These are phyloP conservation scores for Galeopterus variegatus DNA, from an alignment of 2,113 vertebrate genomes.

Conservation along the genomic window DNA sequence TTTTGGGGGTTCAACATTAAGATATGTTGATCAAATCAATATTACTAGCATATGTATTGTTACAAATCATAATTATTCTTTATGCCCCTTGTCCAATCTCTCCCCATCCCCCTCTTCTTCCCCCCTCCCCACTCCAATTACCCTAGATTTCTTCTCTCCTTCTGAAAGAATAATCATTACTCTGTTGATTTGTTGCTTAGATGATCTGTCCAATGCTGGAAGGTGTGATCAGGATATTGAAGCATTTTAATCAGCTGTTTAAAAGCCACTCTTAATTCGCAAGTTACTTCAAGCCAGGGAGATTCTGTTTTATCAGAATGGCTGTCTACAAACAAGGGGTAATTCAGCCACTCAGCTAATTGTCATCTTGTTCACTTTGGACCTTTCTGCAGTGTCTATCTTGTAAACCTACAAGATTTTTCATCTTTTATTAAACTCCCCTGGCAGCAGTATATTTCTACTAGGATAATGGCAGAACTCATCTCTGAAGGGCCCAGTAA, in stretches of 20 bases:
- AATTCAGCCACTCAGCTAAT: slow-evolving; percentile 60
- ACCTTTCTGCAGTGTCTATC: background rate
- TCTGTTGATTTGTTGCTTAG: too few relatives aligned
- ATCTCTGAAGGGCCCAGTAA: slow-evolving; percentile 52
- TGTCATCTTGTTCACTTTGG: slow-evolving; percentile 40
- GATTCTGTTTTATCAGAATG: slow-evolving; percentile 53
- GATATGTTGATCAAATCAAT: too few relatives aligned
- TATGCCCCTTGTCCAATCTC: too few relatives aligned
- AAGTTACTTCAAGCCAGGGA: slow-evolving; percentile 20
- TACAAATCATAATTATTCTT: too few relatives aligned
- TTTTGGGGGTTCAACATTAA: too few relatives aligned
- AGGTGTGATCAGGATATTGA: background rate
- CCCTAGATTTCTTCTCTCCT: too few relatives aligned
- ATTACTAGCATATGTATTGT: too few relatives aligned
- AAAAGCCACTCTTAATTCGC: slow-evolving; percentile 66
- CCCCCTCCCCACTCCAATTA: too few relatives aligned
- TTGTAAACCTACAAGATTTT: slow-evolving; percentile 57
- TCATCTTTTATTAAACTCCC: slow-evolving; percentile 62
- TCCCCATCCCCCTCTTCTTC: too few relatives aligned
- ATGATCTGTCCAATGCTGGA: too few relatives aligned
- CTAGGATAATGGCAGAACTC: slow-evolving; percentile 46
- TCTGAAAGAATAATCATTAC: too few relatives aligned
- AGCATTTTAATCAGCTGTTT: slow-evolving; percentile 55
- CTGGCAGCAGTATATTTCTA: slow-evolving; percentile 19
- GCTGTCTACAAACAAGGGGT: background rate